Evolutionary conservation across 2,888 invertebrate species (phyloP).

Genomic region (Ochropleura plecta): DNA sequence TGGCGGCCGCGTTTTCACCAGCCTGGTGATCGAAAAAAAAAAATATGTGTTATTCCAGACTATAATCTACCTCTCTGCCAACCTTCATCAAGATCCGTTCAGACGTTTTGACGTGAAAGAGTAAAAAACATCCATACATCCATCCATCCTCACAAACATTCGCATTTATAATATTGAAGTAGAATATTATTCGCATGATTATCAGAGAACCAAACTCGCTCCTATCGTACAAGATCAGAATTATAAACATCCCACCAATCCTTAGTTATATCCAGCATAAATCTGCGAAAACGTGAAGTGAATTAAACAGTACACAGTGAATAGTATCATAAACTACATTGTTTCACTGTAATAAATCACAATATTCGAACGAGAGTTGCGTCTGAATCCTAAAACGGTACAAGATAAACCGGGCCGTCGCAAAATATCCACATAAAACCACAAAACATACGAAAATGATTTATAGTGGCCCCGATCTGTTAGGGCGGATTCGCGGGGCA

Average conservation of each 20-base stretch:
- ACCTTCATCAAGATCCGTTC: too few relatives aligned
- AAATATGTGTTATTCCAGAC: too few relatives aligned
- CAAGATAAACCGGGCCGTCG: slow-evolving; percentile 83
- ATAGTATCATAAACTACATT: slow-evolving; percentile 58
- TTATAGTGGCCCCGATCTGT: slow-evolving; percentile 85
- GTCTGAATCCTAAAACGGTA: slow-evolving; percentile 80
- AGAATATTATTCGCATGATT: slow-evolving; percentile 21
- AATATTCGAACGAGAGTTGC: slow-evolving; percentile 70
- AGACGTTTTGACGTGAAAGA: too few relatives aligned
- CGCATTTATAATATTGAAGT: too few relatives aligned
- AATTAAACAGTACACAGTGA: slow-evolving; percentile 53
- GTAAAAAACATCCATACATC: too few relatives aligned
- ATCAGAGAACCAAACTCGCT: slow-evolving; percentile 5
- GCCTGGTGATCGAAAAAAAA: too few relatives aligned
- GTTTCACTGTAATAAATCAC: slow-evolving; percentile 72
- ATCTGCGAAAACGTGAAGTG: slow-evolving; percentile 60
- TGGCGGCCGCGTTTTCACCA: too few relatives aligned
- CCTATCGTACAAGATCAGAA: slow-evolving; percentile 40
- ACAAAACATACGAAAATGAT: slow-evolving; percentile 88
- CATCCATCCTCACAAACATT: too few relatives aligned
- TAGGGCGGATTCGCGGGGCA: slow-evolving; percentile 81
- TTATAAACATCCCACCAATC: slow-evolving; percentile 42
- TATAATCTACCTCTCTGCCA: too few relatives aligned
- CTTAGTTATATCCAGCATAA: slow-evolving; percentile 52
- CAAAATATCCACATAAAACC: slow-evolving; percentile 84